Evolutionary conservation across 2,797 vertebrate genomes (phyloP), one percentile per base, ranked within the genome.

Genomic region (Galago senegalensis): DNA sequence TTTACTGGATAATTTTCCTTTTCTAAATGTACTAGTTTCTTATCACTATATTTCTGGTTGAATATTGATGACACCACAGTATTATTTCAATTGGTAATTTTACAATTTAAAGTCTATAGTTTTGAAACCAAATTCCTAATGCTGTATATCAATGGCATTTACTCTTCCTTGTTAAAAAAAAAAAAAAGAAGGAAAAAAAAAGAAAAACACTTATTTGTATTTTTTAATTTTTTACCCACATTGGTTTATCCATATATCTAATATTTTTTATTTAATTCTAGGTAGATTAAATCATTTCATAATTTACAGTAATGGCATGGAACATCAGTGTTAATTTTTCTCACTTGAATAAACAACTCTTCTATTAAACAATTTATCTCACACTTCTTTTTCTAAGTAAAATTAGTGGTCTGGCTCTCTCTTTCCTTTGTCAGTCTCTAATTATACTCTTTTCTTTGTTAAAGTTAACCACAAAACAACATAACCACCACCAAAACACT

Each of bases 181-280:
- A 53, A 16, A 53, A 49, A 14, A 40, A 40, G 37, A 40, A 40
- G 40, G 5, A 43, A 43, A 43, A 7, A 43, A 14, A 53, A 53
- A 53, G 4, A 46, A 46, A 46, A 46, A 14, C 31, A 18, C 17
- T 67, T 67, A 18, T 67, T n/a, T 67, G 65, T 67, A 67, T 7
- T 76, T 1, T 65, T 79, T 63, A 79, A 8, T 4, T 14, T 70
- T 17, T 87, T 76, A 77, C 18, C 13, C 7, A 67, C 21, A 69
- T 37, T 76, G 11, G 69, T 76, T 40, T 60, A 63, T 83, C 31
- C 14, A 61, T 4, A 40, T 18, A 1, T 67, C 81, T 58, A 81
- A 88, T 56, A 81, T 14, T 91, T 70, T 23, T 43, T 79, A n/a
- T 53, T 61, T 89, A 83, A 85, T 31, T 70, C 61, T n/a, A 56